Evolutionary conservation across 1,140 invertebrate genomes (phyloP).

Genomic region (Drosophila takahashii): DNA sequence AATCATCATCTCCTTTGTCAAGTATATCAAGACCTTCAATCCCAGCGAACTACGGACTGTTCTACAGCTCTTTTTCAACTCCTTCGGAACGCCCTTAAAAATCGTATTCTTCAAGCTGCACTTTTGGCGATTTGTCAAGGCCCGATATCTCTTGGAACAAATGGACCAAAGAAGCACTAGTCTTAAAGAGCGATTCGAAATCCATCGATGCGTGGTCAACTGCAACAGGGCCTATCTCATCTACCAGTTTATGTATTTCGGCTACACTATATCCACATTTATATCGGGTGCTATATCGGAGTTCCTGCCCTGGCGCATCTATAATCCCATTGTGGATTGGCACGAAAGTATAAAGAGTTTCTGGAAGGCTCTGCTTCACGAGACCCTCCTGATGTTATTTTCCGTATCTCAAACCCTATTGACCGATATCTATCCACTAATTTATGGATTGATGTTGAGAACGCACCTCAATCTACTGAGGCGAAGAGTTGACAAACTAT

Average conservation of each 20-base stretch:
- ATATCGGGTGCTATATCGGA: neutral
- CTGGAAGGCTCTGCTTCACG: slow-evolving; percentile 9
- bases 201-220: slow-evolving; percentile 30
- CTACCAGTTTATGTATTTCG: slow-evolving; percentile 13
- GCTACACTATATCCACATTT: slow-evolving; percentile 19
- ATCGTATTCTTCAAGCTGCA: neutral
- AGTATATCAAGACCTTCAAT: slow-evolving; percentile 30
- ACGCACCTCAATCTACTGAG: slow-evolving; percentile 32
- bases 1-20: slow-evolving; percentile 27
- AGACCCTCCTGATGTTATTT: slow-evolving; percentile 11
- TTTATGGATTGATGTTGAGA: slow-evolving; percentile 23
- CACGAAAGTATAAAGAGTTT: slow-evolving; percentile 3
- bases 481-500: slow-evolving; percentile 26
- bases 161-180: slow-evolving; percentile 35
- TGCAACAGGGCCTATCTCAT: slow-evolving; percentile 43
- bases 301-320: slow-evolving; percentile 35
- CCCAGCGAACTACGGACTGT: slow-evolving; percentile 37
- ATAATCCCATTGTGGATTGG: slow-evolving; percentile 52
- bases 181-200: slow-evolving; percentile 11
- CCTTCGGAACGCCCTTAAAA: slow-evolving; percentile 19
- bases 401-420: slow-evolving; percentile 10
- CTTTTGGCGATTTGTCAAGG: slow-evolving; percentile 14
- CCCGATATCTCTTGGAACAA: slow-evolving; percentile 8
- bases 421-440: slow-evolving; percentile 26
- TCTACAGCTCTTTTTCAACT: slow-evolving; percentile 42